Percentiles rank a stretch among this genome's conserved stretches.
phyloP scores from a whole-genome alignment of 2,888 invertebrate species.

The Eupithecia vulgata region DNA sequence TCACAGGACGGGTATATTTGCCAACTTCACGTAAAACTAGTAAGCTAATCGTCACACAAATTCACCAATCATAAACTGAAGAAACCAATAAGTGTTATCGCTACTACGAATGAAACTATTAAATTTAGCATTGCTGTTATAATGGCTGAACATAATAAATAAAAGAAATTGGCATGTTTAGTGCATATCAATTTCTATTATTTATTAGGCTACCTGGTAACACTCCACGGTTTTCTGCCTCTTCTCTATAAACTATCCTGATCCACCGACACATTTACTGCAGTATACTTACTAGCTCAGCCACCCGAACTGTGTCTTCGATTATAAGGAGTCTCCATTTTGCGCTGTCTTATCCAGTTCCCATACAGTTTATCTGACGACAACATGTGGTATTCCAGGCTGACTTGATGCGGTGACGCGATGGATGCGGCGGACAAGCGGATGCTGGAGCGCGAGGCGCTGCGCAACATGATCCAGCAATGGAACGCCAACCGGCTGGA shows the following conservation, averaged over 20 bases:
- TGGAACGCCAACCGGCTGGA: constrained; percentile 99
- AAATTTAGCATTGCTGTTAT: not conserved
- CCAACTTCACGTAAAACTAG: not conserved
- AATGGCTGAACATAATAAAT: not conserved
- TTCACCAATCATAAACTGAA: not conserved
- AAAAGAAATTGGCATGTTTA: not conserved
- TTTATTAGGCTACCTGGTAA: not conserved
- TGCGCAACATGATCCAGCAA: constrained; percentile 97
- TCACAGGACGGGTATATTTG: not conserved
- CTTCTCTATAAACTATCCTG: not conserved
- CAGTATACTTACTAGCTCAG: not conserved
- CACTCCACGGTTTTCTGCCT: not conserved
- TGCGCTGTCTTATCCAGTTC: not conserved
- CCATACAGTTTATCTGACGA: not conserved
- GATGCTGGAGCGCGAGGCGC: constrained; percentile 95
- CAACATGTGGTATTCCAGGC: constrained; percentile 65
- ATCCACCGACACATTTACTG: not conserved
- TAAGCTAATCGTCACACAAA: not conserved
- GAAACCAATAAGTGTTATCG: not conserved
- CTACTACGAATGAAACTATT: not conserved
- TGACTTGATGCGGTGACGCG: constrained; percentile 82
- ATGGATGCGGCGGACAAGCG: constrained; percentile 88
- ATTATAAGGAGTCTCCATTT: not conserved
- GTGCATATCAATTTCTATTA: not conserved
- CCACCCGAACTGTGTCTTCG: not conserved